phyloP scores from a whole-genome alignment of 2,113 vertebrate genomes.

The Myodes glareolus region DNA sequence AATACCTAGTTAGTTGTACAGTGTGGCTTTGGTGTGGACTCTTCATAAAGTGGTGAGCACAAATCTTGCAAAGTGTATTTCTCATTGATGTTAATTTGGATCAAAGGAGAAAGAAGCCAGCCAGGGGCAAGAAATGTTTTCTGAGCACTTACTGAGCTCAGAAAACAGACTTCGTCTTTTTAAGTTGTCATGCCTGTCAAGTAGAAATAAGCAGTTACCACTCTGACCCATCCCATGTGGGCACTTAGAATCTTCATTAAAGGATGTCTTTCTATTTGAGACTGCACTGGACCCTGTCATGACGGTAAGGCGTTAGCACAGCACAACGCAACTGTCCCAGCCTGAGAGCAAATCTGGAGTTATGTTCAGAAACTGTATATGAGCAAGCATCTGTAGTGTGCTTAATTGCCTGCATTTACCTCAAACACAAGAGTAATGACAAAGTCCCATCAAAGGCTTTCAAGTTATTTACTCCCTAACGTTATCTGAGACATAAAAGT shows the following conservation, averaged over 20 bases:
- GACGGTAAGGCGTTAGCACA: not conserved
- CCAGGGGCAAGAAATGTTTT: not conserved
- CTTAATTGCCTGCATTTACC: not conserved
- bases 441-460: constrained; percentile 69
- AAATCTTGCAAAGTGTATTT: not conserved
- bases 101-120: not conserved
- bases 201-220: not conserved
- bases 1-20: not conserved
- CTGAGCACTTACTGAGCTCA: not conserved
- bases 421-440: constrained; percentile 23
- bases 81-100: not conserved
- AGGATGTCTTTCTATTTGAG: not conserved
- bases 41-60: not conserved
- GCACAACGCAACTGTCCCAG: rapidly evolving
- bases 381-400: not conserved
- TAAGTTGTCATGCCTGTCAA: not conserved
- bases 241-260: not conserved
- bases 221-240: not conserved
- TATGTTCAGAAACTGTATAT: not conserved
- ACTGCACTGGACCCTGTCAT: not conserved
- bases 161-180: not conserved
- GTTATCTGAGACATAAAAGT: constrained; percentile 58
- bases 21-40: not conserved
- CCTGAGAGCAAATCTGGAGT: not conserved
- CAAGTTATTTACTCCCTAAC: constrained; percentile 9